phyloP scores from a whole-genome alignment of 2,113 vertebrate species.

The Glaucomys volans region DNA sequence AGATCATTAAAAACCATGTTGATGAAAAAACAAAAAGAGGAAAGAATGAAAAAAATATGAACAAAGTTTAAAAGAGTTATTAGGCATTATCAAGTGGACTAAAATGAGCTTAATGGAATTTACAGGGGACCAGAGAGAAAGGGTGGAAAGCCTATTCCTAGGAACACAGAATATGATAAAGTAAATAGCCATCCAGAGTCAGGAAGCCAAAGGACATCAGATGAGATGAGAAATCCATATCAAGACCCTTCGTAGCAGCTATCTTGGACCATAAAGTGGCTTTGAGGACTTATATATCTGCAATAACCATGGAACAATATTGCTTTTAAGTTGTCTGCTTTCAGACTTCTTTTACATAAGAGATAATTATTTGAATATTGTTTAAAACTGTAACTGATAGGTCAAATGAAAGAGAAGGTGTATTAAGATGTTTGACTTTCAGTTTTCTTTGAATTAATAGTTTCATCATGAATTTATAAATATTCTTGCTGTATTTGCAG shows the following conservation, averaged over 20 bases:
- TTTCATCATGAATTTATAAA: not conserved
- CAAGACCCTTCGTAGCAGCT: not conserved
- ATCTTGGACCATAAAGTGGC: not conserved
- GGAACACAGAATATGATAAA: not conserved
- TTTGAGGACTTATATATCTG: not conserved
- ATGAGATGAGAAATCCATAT: not conserved
- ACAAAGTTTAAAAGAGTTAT: not conserved
- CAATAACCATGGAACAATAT: not conserved
- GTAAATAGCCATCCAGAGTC: not conserved
- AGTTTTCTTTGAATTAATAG: slow-evolving; percentile 21
- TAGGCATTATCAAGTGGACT: not conserved
- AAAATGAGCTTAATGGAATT: not conserved
- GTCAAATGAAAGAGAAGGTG: not conserved
- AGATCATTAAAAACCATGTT: not conserved
- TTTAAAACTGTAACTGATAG: not conserved
- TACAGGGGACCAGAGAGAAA: not conserved
- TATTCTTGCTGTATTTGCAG: not conserved
- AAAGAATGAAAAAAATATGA: not conserved
- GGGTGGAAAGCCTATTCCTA: not conserved
- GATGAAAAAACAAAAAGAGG: not conserved
- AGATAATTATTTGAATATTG: not conserved
- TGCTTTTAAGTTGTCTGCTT: not conserved
- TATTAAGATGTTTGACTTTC: not conserved
- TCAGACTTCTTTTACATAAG: not conserved
- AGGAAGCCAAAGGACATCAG: not conserved